phyloP scores from a whole-genome alignment of 2,113 vertebrate genomes.

The Gallinago undulata region DNA sequence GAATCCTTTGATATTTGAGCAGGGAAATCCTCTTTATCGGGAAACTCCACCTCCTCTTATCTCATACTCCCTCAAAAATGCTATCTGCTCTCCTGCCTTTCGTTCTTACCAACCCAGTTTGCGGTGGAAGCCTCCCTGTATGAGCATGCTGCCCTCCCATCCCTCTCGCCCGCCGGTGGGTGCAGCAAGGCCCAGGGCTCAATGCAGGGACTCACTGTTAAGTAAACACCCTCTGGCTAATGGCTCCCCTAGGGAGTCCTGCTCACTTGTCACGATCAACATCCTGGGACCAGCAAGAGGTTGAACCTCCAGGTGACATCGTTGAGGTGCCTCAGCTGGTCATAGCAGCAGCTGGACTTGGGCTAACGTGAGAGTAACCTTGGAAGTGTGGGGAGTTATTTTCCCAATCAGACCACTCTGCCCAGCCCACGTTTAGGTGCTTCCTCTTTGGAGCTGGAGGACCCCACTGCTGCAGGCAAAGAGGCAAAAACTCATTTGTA shows the following conservation, averaged over 20 bases:
- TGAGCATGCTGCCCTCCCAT: background rate
- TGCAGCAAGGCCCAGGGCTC: background rate
- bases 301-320: background rate
- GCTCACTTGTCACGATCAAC: background rate
- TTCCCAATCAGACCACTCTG: background rate
- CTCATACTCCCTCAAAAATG: constrained; percentile 33
- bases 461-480: background rate
- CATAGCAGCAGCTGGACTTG: background rate
- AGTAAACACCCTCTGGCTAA: background rate
- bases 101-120: background rate
- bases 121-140: fast-evolving
- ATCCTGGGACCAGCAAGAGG: background rate
- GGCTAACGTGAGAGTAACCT: background rate
- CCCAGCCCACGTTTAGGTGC: background rate
- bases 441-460: background rate
- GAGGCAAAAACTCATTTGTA: background rate
- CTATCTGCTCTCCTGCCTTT: background rate
- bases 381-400: background rate
- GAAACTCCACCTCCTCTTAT: constrained; percentile 67
- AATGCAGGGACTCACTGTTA: background rate
- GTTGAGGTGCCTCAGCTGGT: background rate
- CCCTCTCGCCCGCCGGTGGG: background rate
- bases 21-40: constrained; percentile 72
- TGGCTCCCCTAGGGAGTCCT: background rate
- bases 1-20: constrained; percentile 73